Evolutionary conservation across 2,888 invertebrate species (phyloP), one percentile per base, ranked within the genome.

Genomic region (Coenonympha glycerion): DNA sequence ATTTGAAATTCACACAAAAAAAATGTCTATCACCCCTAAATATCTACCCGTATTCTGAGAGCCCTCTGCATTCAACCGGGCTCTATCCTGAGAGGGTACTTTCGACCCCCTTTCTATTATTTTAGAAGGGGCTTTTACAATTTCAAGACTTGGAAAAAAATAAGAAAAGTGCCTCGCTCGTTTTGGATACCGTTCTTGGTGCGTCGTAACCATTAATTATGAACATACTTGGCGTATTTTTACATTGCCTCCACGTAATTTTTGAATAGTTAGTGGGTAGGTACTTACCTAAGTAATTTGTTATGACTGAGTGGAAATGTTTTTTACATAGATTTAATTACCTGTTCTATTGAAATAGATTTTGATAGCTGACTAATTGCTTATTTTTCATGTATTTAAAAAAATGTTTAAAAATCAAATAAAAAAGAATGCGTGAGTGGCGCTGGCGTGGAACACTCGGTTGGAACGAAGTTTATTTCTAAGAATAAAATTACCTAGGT

Each of bases 101-200:
- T 59, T 49, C 24, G 53, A 53, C 60, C 65, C 70, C 69, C 68
- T 58, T 63, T 71, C 74, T 74, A 76, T 77, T 78, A 77, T 78
- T 72, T 66, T 60, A 67, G 60, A 63, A 76, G 76, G 62, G 72
- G 67, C 67, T 69, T 73, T 73, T 66, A 70, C 70, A 71, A 71
- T 71, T 72, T 69, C 63, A 64, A 73, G 48, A 45, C 51, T 54
- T 45, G 63, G 63, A 64, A 64, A 67, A 69, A 65, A 39, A 64
- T 65, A 63, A 62, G 62, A 67, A 68, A 66, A 68, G 63, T 62
- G 55, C 52, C 54, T 53, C 53, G 55, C 55, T 60, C 56, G 57
- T 64, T 68, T 66, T 63, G 31, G 37, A 28, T 33, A 37, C 31
- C 44, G 52, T 44, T 53, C 40, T 37, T 26, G 36, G 39, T 28